Evolutionary conservation across 1,140 invertebrate genomes (phyloP).

Genomic region (Temnothorax curvispinosus): DNA sequence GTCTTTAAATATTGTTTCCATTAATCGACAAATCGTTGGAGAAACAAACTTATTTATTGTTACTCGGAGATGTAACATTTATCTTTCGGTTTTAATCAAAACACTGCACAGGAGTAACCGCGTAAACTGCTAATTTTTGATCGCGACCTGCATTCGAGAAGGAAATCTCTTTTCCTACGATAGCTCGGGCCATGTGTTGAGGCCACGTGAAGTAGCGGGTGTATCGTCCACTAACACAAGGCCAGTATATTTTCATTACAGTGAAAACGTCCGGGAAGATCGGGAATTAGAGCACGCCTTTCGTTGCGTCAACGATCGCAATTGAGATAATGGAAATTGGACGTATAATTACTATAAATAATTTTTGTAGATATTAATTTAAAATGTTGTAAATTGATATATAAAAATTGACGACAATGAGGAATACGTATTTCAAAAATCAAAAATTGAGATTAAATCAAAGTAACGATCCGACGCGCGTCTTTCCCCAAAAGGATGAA

Average conservation of each 20-base stretch:
- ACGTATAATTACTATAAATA: conserved; percentile 8
- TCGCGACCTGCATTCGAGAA: conserved; percentile 16
- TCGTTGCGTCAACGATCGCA: not conserved
- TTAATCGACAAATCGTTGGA: not conserved
- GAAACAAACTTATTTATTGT: not conserved
- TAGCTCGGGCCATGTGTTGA: conserved; percentile 44
- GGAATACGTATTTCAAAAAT: not conserved
- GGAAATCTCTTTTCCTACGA: not conserved
- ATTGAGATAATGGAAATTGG: not conserved
- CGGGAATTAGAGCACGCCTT: not conserved
- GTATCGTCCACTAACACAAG: not conserved
- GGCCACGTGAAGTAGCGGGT: conserved; percentile 7
- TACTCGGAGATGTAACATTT: not conserved
- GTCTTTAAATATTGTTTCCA: not conserved
- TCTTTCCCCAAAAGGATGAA: not conserved
- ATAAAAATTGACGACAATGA: not conserved
- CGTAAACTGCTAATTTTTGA: conserved; percentile 35
- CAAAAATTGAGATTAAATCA: not conserved
- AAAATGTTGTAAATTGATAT: not conserved
- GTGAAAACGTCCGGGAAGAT: not conserved
- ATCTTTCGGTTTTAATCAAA: conserved; percentile 29
- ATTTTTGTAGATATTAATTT: not conserved
- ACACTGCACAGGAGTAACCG: not conserved
- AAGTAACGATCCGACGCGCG: not conserved
- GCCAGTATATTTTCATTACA: conserved; percentile 1